A percentile compares a stretch with the other conserved stretches of the same genome.
Conservation (phyloP, 2,888 invertebrate genomes). For the Leptogaster cylindrica region DNA sequence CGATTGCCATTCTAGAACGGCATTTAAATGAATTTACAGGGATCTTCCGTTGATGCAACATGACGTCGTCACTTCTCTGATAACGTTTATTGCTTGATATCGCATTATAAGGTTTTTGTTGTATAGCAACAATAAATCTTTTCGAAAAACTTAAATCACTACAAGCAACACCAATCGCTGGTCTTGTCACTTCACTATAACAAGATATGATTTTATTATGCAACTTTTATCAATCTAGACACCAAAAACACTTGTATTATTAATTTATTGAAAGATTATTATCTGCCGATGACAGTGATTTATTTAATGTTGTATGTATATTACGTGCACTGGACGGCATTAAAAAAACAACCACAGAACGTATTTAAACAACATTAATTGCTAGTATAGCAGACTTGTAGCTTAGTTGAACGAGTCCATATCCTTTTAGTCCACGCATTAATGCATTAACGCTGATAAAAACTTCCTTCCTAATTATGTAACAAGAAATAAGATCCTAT, state of each 20-base stretch:
- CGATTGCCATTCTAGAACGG: constrained; percentile 2
- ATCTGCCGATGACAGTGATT: constrained; percentile 14
- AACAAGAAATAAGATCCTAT: constrained; percentile 31
- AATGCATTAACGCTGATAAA: constrained; percentile 3
- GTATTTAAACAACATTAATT: constrained; percentile 18
- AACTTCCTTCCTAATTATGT: constrained; percentile 33
- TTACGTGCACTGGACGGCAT: constrained; percentile 45
- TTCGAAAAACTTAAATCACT: too few relatives aligned
- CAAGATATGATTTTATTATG: constrained; percentile 20
- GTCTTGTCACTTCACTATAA: neutral
- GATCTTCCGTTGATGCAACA: too few relatives aligned
- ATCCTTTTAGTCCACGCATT: constrained; percentile 8
- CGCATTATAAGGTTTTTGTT: constrained; percentile 31
- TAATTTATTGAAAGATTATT: constrained; percentile 33
- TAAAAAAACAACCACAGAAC: constrained; percentile 43
- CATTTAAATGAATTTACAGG: too few relatives aligned
- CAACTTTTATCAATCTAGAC: constrained; percentile 21
- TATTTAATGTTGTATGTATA: constrained; percentile 9
- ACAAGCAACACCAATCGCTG: too few relatives aligned
- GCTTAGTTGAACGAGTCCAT: constrained; percentile 9
- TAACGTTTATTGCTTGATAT: constrained; percentile 3
- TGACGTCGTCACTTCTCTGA: neutral
- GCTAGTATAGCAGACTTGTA: constrained; percentile 33
- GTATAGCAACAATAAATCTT: too few relatives aligned
- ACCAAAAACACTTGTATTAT: constrained; percentile 27